Evolutionary conservation across 2,113 vertebrate genomes (phyloP).

Genomic region (Theropithecus gelada): DNA sequence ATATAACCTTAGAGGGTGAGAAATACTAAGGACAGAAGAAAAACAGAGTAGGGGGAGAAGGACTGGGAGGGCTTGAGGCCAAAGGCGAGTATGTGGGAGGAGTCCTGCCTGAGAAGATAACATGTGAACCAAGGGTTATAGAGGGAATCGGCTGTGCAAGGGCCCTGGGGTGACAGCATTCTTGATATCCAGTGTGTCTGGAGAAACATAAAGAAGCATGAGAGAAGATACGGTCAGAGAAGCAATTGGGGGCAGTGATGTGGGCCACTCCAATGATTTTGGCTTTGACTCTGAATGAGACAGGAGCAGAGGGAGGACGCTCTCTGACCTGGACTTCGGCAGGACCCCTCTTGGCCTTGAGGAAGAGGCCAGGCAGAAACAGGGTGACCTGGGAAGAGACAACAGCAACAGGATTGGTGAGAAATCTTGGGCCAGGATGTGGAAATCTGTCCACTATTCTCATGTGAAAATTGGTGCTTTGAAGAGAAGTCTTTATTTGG

Average conservation of each 20-base stretch:
- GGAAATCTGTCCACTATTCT: not conserved
- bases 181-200: not conserved
- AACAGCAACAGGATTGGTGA: not conserved
- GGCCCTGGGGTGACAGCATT: not conserved
- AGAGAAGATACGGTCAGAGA: not conserved
- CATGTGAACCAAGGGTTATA: not conserved
- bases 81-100: not conserved
- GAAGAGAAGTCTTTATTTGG: not conserved
- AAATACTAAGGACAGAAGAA: not conserved
- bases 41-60: not conserved
- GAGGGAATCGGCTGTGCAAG: not conserved
- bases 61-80: not conserved
- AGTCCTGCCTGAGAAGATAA: not conserved
- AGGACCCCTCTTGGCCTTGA: not conserved
- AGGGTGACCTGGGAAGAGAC: not conserved
- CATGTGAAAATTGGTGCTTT: not conserved
- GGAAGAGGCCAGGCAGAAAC: not conserved
- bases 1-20: not conserved
- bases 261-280: not conserved
- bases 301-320: not conserved
- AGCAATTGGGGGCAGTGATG: not conserved
- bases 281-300: not conserved
- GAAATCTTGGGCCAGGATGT: not conserved
- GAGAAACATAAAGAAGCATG: not conserved
- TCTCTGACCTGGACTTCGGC: not conserved